Evolutionary conservation across 2,888 invertebrate genomes (phyloP), one percentile per base, ranked within the genome.

Genomic region (Maniola hyperantus): DNA sequence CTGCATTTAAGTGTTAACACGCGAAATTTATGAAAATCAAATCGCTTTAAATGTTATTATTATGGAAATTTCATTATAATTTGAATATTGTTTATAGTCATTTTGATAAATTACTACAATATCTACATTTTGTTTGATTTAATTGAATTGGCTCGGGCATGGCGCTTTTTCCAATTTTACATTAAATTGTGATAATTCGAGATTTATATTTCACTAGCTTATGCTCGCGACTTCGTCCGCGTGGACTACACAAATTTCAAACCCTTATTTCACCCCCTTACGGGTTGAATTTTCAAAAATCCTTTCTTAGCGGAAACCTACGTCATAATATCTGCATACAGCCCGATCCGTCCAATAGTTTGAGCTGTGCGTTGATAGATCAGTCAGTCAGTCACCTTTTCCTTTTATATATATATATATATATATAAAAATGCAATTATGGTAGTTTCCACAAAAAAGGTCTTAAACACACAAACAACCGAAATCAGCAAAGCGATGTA

Each of bases 401-500:
- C 2, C 26, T 4, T 26, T 26, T 26, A 26, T 26, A 26, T n/a
- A n/a, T n/a, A 26, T 26, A 26, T 26, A 2, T 2, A 4, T 26
- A 4, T 26, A 4, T 26, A 2, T 36, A 57, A 53, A 39, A 20
- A 39, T 13, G 46, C 11, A 48, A 15, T 51, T 13, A 60, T 36
- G 11, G 36, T 51, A 51, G 61, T 39, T 39, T 50, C n/a, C 34
- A 36, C 34, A 15, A 53, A 62, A 50, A 53, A 42, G 34, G 18
- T 62, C 42, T 26, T 54, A 53, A 62, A 62, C 62, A 68, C 54
- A 67, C 68, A 68, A 62, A 68, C 68, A 68, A 59, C 61, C 62
- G 59, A 33, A 59, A 59, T 68, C 68, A 68, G 68, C 68, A 63
- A 57, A 63, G 65, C 63, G 68, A 63, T 68, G 58, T 59, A 68